phyloP scores from a whole-genome alignment of 2,888 invertebrate species.

The Drosophila aldrichi region DNA sequence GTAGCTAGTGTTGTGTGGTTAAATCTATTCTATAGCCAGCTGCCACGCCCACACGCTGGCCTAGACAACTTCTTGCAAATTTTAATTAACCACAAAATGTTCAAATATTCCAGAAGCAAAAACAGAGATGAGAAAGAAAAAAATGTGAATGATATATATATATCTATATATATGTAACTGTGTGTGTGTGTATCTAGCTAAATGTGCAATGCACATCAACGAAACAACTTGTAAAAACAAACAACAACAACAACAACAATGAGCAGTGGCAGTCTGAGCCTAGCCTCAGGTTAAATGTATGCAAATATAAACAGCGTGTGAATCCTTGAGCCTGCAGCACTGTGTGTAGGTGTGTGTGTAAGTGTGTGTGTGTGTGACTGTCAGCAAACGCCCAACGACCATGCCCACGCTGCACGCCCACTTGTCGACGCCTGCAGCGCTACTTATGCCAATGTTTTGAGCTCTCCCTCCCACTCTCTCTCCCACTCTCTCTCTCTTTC shows the following conservation, averaged over 20 bases:
- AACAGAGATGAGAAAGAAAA: conserved; percentile 22
- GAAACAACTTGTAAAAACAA: conserved; percentile 68
- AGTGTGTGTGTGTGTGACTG: conserved; percentile 1
- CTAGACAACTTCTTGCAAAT: conserved; percentile 53
- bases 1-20: conserved; percentile 10
- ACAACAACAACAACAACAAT: conserved; percentile 18
- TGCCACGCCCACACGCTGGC: background rate
- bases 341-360: background rate
- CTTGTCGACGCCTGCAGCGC: conserved; percentile 62
- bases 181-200: conserved; percentile 1
- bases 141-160: background rate
- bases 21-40: conserved; percentile 2
- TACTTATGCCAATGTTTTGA: conserved; percentile 75
- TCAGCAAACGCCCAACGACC: conserved; percentile 1
- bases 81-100: conserved; percentile 70
- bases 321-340: conserved; percentile 41
- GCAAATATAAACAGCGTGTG: conserved; percentile 78
- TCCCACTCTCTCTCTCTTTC: background rate
- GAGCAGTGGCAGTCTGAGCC: conserved; percentile 35
- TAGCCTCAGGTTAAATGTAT: conserved; percentile 73
- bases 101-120: conserved; percentile 50
- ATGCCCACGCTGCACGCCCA: conserved; percentile 19
- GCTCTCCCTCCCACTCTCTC: conserved; percentile 20
- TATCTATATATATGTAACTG: conserved; percentile 4
- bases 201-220: conserved; percentile 48